Evolutionary conservation across 37 sponge, comb jelly and placozoan genomes (phyloP).

Genomic region (Eunapius fragilis): DNA sequence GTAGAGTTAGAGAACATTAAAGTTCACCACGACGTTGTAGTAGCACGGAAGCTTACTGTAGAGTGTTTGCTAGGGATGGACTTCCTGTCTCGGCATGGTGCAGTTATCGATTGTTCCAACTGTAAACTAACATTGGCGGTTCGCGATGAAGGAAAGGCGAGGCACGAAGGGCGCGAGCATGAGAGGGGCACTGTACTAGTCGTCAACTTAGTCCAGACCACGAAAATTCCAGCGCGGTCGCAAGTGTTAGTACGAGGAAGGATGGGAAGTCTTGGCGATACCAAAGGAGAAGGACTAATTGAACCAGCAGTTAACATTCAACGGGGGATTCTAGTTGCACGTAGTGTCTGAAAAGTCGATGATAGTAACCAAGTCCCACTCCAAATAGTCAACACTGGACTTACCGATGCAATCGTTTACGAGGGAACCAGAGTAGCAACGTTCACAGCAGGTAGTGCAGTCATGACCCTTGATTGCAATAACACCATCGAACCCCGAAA

Average conservation of each 20-base stretch:
- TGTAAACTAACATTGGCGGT: neutral
- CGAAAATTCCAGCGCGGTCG: slow-evolving; percentile 7
- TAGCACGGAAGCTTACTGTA: slow-evolving; percentile 7
- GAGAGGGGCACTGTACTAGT: neutral
- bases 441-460: neutral
- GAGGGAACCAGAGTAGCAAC: slow-evolving; percentile 2
- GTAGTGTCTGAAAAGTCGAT: neutral
- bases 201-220: neutral
- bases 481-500: neutral
- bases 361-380: neutral
- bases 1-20: neutral
- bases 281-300: neutral
- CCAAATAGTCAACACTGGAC: slow-evolving; percentile 10
- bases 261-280: neutral
- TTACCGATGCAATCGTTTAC: neutral
- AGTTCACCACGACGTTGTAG: slow-evolving; percentile 7
- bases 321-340: slow-evolving; percentile 12
- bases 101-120: slow-evolving; percentile 6
- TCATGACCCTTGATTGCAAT: neutral
- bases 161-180: neutral
- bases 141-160: neutral
- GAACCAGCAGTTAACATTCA: neutral
- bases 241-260: neutral
- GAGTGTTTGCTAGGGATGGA: slow-evolving; percentile 24
- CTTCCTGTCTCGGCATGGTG: slow-evolving; percentile 12